Conservation (phyloP, 2,888 invertebrate species). For the Limnephilus marmoratus region DNA sequence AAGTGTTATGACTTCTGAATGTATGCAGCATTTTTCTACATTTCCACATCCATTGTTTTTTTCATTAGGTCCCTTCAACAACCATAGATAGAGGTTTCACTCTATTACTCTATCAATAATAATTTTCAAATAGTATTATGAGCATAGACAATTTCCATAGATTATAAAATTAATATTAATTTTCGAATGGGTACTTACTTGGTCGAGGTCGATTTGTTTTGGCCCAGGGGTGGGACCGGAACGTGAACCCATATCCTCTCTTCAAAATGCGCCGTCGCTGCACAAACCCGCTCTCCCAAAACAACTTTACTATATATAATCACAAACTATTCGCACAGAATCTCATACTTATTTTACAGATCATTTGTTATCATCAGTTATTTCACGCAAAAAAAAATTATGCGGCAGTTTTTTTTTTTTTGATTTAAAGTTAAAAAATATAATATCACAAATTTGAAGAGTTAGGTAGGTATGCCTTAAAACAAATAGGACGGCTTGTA, state of each 20-base stretch:
- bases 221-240: constrained; percentile 77
- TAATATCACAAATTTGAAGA: constrained; percentile 23
- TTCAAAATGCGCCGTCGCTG: constrained; percentile 23
- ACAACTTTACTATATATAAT: background rate
- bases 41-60: too few species aligned
- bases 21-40: too few species aligned
- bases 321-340: constrained; percentile 7
- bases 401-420: background rate
- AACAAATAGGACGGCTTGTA: constrained; percentile 37
- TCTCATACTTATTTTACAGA: constrained; percentile 39
- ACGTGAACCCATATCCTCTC: constrained; percentile 62
- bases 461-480: constrained; percentile 21
- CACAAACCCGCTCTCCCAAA: constrained; percentile 34
- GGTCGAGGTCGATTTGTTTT: constrained; percentile 88
- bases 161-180: background rate
- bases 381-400: background rate
- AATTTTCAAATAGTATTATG: too few species aligned
- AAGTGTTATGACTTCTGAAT: too few species aligned
- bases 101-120: too few species aligned
- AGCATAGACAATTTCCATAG: background rate
- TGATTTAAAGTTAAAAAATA: background rate
- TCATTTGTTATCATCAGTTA: background rate
- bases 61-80: too few species aligned
- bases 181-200: constrained; percentile 70
- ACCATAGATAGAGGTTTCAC: too few species aligned